Evolutionary conservation across 2,113 vertebrate species (phyloP).

Genomic region (Mobula birostris): DNA sequence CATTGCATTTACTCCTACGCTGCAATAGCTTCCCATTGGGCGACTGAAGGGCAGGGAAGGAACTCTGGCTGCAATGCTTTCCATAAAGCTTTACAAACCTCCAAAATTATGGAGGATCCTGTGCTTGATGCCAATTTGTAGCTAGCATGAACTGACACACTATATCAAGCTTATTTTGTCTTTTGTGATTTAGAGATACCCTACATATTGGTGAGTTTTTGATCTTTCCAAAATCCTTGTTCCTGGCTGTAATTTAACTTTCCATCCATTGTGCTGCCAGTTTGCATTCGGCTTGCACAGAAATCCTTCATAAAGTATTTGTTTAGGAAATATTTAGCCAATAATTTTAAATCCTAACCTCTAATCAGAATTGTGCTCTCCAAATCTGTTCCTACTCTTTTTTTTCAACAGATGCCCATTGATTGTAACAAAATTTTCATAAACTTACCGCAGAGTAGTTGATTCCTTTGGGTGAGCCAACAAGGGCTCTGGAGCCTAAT

Average conservation of each 20-base stretch:
- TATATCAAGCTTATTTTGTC: not conserved
- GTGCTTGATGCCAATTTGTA: too few species aligned
- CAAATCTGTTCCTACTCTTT: not conserved
- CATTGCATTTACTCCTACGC: too few species aligned
- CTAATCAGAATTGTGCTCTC: not conserved
- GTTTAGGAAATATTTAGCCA: not conserved
- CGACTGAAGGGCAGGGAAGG: too few species aligned
- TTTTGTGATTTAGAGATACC: not conserved
- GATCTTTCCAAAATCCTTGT: not conserved
- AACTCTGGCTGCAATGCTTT: too few species aligned
- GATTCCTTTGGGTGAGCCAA: not conserved
- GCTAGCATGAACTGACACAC: too few species aligned
- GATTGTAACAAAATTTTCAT: not conserved
- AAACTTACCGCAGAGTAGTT: not conserved
- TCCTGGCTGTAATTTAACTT: not conserved
- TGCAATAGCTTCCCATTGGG: too few species aligned
- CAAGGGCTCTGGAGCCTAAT: not conserved
- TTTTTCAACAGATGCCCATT: not conserved
- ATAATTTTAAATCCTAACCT: not conserved
- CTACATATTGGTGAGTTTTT: not conserved
- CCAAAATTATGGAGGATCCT: too few species aligned
- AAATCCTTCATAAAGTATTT: not conserved
- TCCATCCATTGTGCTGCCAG: not conserved
- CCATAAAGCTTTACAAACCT: too few species aligned
- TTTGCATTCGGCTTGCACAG: not conserved